Conservation (phyloP, 2,113 vertebrate genomes). For the Oncorhynchus keta region DNA sequence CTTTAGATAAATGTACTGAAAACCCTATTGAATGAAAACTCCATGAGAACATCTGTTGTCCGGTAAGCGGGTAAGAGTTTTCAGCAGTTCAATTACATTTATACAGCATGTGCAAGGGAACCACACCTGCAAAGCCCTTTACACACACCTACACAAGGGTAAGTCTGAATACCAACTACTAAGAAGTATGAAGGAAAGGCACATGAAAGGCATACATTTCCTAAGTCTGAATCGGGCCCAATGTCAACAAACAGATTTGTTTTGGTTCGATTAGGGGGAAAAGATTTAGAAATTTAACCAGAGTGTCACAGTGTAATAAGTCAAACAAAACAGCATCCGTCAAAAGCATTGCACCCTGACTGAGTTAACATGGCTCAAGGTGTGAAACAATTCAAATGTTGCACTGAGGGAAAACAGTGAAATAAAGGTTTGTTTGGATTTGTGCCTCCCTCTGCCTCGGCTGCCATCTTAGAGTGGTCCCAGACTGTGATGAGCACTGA, state of each 20-base stretch:
- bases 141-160: too few species aligned
- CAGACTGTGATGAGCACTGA: slow-evolving; percentile 1
- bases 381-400: slow-evolving; percentile 14
- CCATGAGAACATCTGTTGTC: too few species aligned
- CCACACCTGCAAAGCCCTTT: too few species aligned
- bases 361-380: not conserved
- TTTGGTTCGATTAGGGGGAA: not conserved
- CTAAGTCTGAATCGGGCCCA: too few species aligned
- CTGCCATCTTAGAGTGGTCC: not conserved
- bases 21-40: too few species aligned
- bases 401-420: not conserved
- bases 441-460: not conserved
- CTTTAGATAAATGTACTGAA: too few species aligned
- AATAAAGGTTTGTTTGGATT: slow-evolving; percentile 3
- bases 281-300: not conserved
- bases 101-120: too few species aligned
- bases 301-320: not conserved
- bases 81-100: too few species aligned
- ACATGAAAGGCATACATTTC: too few species aligned
- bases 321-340: slow-evolving; percentile 1
- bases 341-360: not conserved
- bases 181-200: too few species aligned
- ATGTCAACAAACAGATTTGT: not conserved
- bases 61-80: too few species aligned
- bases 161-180: too few species aligned